Percentiles rank a stretch among this genome's conserved stretches.
Evolutionary conservation across 2,113 vertebrate genomes (phyloP).

Genomic region (Coptodon bakossiorum): DNA sequence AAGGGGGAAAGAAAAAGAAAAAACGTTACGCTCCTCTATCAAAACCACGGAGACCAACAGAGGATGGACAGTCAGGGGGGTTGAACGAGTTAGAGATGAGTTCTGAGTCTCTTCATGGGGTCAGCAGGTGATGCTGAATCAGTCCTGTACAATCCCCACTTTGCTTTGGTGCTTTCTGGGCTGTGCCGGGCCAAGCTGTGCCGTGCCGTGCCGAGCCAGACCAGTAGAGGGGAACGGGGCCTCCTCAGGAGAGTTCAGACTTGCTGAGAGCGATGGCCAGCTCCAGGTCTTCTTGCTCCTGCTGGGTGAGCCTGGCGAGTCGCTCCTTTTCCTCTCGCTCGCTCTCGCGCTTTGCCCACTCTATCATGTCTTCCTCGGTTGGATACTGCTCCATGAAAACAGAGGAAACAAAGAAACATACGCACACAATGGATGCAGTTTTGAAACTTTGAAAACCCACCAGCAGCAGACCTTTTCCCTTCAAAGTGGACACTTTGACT

Average conservation of each 20-base stretch:
- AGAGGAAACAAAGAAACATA: background rate
- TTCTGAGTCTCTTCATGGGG: conserved; percentile 34
- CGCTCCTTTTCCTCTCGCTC: conserved; percentile 95
- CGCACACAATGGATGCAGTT: background rate
- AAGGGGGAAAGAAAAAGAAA: background rate
- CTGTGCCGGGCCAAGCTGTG: conserved; percentile 12
- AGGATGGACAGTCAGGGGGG: background rate
- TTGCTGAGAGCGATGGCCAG: conserved; percentile 99
- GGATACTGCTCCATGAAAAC: conserved; percentile 80
- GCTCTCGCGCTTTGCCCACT: conserved; percentile 98
- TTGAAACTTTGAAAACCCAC: background rate
- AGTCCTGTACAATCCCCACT: conserved; percentile 45
- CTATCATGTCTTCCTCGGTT: conserved; percentile 98
- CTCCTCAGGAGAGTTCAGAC: conserved; percentile 92
- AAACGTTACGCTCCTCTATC: background rate
- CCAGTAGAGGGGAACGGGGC: background rate
- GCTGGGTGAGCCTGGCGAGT: conserved; percentile 88
- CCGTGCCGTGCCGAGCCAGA: conserved; percentile 24
- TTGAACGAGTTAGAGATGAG: background rate
- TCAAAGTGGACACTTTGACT: background rate
- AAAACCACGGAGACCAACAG: background rate
- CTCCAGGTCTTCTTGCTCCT: conserved; percentile 98
- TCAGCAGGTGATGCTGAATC: conserved; percentile 36
- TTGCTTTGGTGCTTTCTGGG: conserved; percentile 58
- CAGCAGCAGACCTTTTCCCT: background rate